A percentile compares a stretch with the other conserved stretches of the same genome.
Evolutionary conservation across 2,113 vertebrate species (phyloP).

Genomic region (Pachypanchax playfairii): DNA sequence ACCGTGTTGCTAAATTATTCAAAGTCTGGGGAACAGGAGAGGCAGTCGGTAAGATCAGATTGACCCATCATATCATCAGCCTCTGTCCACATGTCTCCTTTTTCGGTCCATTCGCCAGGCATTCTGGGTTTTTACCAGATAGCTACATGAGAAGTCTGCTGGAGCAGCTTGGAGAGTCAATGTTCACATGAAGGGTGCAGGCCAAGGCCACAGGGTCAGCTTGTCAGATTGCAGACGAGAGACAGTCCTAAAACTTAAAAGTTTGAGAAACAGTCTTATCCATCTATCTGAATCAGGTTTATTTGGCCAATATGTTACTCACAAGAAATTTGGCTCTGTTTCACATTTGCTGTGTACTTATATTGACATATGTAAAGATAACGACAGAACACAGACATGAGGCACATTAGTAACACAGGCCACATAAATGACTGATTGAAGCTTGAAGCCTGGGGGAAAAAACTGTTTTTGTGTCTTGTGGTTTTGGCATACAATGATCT

Average conservation of each 20-base stretch:
- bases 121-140: constrained; percentile 27
- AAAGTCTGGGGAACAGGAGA: constrained; percentile 91
- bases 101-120: constrained; percentile 51
- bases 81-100: constrained; percentile 58
- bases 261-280: no score
- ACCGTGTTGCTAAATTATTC: constrained; percentile 92
- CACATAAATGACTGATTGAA: no score
- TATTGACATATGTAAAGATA: no score
- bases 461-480: no score
- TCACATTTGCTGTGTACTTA: no score
- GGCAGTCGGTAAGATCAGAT: constrained; percentile 85
- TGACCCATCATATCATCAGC: constrained; percentile 80
- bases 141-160: constrained; percentile 50
- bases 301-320: no score
- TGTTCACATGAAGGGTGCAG: constrained; percentile 15
- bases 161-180: constrained; percentile 2
- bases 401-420: no score
- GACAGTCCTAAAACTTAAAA: background rate
- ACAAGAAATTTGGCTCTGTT: no score
- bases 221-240: constrained; percentile 1
- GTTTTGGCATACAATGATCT: no score
- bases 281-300: no score
- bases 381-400: no score
- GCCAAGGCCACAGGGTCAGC: constrained; percentile 13
- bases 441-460: no score